Evolutionary conservation across 2,888 invertebrate species (phyloP).

Genomic region (Ephialtes manifestator): DNA sequence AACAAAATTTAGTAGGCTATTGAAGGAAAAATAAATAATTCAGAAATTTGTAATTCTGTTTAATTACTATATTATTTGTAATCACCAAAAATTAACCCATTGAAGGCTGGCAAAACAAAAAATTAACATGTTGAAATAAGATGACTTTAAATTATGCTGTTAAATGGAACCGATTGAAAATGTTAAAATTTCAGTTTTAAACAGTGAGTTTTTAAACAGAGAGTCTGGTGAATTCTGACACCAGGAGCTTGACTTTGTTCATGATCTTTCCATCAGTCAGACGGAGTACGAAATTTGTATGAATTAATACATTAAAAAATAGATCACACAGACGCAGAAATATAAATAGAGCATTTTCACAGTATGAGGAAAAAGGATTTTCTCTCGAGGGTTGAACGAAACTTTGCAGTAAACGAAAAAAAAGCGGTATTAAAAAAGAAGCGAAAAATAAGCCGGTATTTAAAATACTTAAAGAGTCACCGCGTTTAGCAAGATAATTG

Average conservation of each 20-base stretch:
- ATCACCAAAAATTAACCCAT: neutral
- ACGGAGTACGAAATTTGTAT: neutral
- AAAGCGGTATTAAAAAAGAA: too few relatives aligned
- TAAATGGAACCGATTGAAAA: neutral
- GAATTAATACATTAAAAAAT: neutral
- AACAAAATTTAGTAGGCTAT: neutral
- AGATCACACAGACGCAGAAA: neutral
- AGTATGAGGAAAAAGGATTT: too few relatives aligned
- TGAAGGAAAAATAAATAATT: neutral
- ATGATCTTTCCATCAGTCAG: neutral
- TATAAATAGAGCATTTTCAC: too few relatives aligned
- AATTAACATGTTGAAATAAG: neutral
- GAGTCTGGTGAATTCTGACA: neutral
- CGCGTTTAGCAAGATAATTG: neutral
- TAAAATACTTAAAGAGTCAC: neutral
- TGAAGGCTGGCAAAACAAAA: too few relatives aligned
- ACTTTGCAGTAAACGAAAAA: too few relatives aligned
- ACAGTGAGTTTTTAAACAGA: too few relatives aligned
- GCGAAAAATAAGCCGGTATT: too few relatives aligned
- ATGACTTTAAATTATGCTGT: neutral
- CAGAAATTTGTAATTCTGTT: conserved; percentile 14
- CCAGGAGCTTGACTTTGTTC: neutral
- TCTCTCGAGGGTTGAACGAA: too few relatives aligned
- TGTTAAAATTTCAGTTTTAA: neutral
- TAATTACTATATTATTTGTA: neutral